Percentiles rank a stretch among this genome's conserved stretches.
phyloP scores from a whole-genome alignment of 2,113 vertebrate species.

The Alethe diademata region DNA sequence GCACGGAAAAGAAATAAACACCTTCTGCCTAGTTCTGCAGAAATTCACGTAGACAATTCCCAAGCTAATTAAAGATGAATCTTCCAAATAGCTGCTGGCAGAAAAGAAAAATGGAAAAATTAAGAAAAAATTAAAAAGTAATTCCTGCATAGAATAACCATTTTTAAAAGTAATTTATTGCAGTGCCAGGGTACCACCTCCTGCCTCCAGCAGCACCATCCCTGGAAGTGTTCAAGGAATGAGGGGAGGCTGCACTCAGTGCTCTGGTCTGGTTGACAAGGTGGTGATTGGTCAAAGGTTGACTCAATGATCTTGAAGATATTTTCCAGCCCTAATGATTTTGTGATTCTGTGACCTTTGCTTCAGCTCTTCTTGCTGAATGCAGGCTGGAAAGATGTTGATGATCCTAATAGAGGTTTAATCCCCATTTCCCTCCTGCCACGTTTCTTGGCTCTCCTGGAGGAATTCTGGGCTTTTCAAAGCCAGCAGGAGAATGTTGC shows the following conservation, averaged over 20 bases:
- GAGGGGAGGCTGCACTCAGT: neutral
- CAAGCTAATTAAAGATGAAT: neutral
- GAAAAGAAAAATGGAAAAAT: neutral
- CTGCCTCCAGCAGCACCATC: neutral
- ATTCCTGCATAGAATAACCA: neutral
- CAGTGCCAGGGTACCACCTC: neutral
- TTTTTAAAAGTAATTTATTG: neutral
- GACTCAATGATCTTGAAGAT: neutral
- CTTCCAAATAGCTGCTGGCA: neutral
- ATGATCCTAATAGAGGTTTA: neutral
- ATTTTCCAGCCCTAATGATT: neutral
- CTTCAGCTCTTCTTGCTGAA: neutral
- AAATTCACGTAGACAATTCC: neutral
- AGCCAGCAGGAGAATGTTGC: neutral
- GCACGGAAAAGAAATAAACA: neutral
- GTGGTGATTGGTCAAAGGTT: neutral
- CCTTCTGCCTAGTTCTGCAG: neutral
- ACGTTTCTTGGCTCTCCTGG: neutral
- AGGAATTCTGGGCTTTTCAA: neutral
- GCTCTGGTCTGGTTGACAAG: neutral
- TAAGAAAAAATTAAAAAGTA: neutral
- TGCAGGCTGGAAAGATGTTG: neutral
- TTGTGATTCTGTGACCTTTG: neutral
- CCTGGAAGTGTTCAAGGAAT: neutral
- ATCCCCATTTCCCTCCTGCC: rapidly evolving